Percentiles rank a stretch among this genome's conserved stretches.
phyloP scores from a whole-genome alignment of 2,113 vertebrate species.

The Dipodomys stephensi region DNA sequence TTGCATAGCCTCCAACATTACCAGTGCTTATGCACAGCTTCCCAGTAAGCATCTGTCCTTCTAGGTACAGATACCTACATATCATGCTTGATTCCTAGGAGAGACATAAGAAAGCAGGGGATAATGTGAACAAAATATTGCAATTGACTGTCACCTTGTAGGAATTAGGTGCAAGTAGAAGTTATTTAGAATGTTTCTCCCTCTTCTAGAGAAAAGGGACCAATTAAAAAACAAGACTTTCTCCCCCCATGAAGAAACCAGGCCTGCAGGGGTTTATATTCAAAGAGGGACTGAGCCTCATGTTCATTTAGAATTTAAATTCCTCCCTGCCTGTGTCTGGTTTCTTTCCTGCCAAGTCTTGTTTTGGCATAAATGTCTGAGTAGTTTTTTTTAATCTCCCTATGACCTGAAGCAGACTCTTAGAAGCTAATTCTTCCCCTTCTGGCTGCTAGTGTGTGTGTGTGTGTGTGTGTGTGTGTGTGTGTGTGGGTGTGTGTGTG shows the following conservation, averaged over 20 bases:
- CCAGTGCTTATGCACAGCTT: background rate
- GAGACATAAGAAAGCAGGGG: background rate
- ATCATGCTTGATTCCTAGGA: background rate
- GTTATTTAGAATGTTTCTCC: background rate
- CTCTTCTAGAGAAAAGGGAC: background rate
- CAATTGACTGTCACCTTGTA: background rate
- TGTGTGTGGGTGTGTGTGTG: too few relatives aligned
- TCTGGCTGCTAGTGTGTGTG: background rate
- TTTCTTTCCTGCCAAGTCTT: constrained; percentile 44
- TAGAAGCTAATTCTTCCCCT: background rate
- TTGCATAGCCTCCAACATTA: background rate
- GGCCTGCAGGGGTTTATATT: background rate
- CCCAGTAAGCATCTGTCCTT: background rate
- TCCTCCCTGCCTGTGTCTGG: background rate
- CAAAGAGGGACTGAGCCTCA: background rate
- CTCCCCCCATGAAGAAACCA: constrained; percentile 17
- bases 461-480: too few relatives aligned
- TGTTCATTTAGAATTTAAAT: constrained; percentile 52
- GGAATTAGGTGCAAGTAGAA: background rate
- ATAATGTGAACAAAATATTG: constrained; percentile 42
- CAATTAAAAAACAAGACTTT: background rate
- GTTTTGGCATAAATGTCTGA: background rate
- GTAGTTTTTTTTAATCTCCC: background rate
- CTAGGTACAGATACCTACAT: background rate
- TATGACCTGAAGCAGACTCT: background rate